A percentile compares a stretch with the other conserved stretches of the same genome.
phyloP scores from a whole-genome alignment of 2,113 vertebrate species.

The Coreoperca whiteheadi region DNA sequence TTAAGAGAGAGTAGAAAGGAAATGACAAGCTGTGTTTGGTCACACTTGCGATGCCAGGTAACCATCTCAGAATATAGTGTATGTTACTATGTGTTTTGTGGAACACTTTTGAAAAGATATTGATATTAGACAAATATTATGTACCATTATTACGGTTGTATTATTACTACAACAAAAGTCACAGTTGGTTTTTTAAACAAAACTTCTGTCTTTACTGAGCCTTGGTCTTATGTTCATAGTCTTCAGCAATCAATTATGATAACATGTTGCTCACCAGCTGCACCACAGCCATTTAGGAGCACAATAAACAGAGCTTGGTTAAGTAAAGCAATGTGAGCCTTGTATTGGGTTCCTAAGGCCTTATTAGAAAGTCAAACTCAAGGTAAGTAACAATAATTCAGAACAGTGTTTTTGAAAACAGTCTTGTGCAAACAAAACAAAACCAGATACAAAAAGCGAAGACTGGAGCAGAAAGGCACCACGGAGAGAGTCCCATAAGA shows the following conservation, averaged over 20 bases:
- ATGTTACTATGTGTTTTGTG: not conserved
- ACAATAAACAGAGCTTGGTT: not conserved
- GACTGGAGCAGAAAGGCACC: not conserved
- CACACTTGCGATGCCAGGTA: not conserved
- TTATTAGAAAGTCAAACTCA: not conserved
- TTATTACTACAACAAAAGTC: not conserved
- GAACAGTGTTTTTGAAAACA: not conserved
- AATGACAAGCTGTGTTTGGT: constrained; percentile 9
- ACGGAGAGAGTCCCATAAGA: not conserved
- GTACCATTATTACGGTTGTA: not conserved
- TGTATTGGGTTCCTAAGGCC: too few species aligned
- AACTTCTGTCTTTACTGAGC: not conserved
- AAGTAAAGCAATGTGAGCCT: not conserved
- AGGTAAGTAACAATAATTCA: not conserved
- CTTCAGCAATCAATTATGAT: not conserved
- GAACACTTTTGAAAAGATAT: not conserved
- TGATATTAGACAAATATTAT: not conserved
- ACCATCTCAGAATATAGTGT: not conserved
- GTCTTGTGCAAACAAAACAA: not conserved
- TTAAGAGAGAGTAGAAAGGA: not conserved
- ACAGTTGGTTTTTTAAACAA: not conserved
- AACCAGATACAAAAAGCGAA: not conserved
- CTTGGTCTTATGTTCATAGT: not conserved
- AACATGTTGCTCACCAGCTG: constrained; percentile 6
- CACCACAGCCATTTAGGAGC: not conserved